phyloP scores from a whole-genome alignment of 2,888 invertebrate genomes.

The Acholoe squamosa region DNA sequence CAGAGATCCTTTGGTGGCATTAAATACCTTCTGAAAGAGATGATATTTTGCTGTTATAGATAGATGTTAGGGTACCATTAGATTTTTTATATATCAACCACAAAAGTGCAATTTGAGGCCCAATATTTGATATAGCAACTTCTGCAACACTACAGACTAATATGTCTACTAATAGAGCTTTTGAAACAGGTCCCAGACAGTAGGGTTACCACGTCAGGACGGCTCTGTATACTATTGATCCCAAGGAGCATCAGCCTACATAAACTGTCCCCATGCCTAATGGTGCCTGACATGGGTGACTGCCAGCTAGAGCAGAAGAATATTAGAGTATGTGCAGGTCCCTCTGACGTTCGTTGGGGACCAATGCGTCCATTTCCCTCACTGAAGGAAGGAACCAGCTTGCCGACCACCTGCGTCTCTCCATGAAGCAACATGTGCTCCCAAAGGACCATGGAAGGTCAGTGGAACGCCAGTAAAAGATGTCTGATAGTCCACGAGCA shows the following conservation, averaged over 20 bases:
- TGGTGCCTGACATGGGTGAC: not conserved
- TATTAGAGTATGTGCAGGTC: not conserved
- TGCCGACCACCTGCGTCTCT: slow-evolving; percentile 20
- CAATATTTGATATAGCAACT: too few relatives aligned
- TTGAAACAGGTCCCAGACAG: too few relatives aligned
- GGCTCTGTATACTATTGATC: slow-evolving; percentile 9
- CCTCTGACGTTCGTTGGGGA: not conserved
- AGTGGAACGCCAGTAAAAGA: not conserved
- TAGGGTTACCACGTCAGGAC: not conserved
- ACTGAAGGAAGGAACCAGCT: not conserved
- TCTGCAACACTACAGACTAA: too few relatives aligned
- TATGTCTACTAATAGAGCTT: too few relatives aligned
- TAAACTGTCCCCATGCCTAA: not conserved
- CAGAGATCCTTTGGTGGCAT: too few relatives aligned
- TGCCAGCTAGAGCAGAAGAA: not conserved
- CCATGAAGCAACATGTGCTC: not conserved
- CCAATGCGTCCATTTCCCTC: not conserved
- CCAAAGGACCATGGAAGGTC: not conserved
- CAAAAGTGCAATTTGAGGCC: too few relatives aligned
- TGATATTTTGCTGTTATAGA: too few relatives aligned
- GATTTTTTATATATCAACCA: too few relatives aligned
- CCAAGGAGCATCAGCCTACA: not conserved
- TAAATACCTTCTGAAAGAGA: too few relatives aligned
- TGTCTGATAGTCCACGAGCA: not conserved
- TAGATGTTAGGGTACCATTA: too few relatives aligned